phyloP scores from a whole-genome alignment of 2,113 vertebrate species.

The Turnix velox region DNA sequence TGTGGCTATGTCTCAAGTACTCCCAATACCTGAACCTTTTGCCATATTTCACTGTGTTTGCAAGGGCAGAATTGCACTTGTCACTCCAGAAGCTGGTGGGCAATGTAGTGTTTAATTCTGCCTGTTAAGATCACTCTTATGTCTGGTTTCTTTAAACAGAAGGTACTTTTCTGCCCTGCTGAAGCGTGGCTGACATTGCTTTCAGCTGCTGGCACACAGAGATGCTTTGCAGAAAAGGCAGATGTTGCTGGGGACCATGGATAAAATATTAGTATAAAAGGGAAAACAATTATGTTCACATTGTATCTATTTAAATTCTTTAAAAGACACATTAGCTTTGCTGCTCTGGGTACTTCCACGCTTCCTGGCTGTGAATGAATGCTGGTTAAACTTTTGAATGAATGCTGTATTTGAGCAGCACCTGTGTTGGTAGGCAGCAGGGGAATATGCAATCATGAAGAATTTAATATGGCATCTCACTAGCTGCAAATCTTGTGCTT shows the following conservation, averaged over 20 bases:
- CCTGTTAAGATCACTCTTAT: not conserved
- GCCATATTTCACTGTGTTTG: not conserved
- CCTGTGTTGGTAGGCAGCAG: not conserved
- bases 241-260: not conserved
- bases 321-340: not conserved
- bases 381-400: not conserved
- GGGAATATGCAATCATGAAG: not conserved
- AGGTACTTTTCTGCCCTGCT: slow-evolving; percentile 8
- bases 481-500: not conserved
- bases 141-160: slow-evolving; percentile 10
- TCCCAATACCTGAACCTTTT: not conserved
- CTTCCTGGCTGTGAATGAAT: not conserved
- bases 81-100: not conserved
- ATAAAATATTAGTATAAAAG: not conserved
- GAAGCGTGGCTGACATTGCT: not conserved
- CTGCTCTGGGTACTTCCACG: not conserved
- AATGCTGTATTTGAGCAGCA: not conserved
- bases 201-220: not conserved
- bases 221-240: not conserved
- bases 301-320: not conserved
- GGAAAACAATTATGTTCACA: not conserved
- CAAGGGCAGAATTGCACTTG: not conserved
- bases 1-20: not conserved
- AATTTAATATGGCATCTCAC: not conserved
- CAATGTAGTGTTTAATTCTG: not conserved